A percentile compares a stretch with the other conserved stretches of the same genome.
phyloP scores from a whole-genome alignment of 1,140 invertebrate species.

The Leptinotarsa lineolata region DNA sequence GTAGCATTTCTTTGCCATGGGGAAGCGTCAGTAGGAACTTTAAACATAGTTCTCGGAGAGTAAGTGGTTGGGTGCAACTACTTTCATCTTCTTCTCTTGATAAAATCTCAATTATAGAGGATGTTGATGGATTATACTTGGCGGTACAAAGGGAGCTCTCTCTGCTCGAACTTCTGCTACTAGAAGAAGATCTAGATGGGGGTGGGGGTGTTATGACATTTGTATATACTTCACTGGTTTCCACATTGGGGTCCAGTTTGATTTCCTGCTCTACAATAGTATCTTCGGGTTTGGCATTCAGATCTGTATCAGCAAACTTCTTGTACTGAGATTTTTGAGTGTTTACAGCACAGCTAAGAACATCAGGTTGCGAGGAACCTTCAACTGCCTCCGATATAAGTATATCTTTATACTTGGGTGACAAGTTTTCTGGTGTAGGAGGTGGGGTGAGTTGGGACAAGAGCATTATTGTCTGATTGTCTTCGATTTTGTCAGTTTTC shows the following conservation, averaged over 20 bases:
- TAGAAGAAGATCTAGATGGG: conserved; percentile 50
- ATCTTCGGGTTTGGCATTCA: background rate
- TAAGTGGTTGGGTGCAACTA: conserved; percentile 44
- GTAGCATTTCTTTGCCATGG: conserved; percentile 66
- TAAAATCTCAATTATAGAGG: conserved; percentile 53
- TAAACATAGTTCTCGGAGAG: conserved; percentile 64
- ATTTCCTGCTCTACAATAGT: background rate
- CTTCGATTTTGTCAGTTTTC: conserved; percentile 7
- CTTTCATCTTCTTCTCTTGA: conserved; percentile 51
- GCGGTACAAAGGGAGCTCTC: conserved; percentile 62
- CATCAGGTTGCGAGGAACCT: background rate
- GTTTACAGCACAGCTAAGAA: background rate
- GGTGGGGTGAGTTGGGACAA: conserved; percentile 45
- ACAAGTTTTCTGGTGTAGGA: conserved; percentile 44
- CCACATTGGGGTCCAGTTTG: background rate
- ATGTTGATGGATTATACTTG: conserved; percentile 56
- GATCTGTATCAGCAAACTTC: background rate
- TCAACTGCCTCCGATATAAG: background rate
- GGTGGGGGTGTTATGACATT: conserved; percentile 41
- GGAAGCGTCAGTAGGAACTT: conserved; percentile 67
- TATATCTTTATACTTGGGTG: conserved; percentile 24
- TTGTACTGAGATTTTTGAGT: background rate
- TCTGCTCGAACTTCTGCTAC: conserved; percentile 58
- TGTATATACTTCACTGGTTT: conserved; percentile 27
- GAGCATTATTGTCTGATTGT: background rate